Conservation (phyloP, 2,888 invertebrate species). For the Yponomeuta sedellus region DNA sequence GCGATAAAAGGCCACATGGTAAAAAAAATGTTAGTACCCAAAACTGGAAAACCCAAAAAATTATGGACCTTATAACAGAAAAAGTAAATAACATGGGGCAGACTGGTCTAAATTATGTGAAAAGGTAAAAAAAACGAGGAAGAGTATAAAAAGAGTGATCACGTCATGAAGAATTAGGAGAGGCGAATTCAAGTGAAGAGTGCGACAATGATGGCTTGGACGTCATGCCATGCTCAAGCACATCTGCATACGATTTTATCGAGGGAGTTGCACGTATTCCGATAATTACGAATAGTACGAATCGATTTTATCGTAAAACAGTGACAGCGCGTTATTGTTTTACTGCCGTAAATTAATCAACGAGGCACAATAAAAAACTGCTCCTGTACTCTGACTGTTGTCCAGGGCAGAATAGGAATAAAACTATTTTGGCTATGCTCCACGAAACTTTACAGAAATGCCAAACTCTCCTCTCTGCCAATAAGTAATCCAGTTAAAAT, state of each 20-base stretch:
- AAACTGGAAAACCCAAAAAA: slow-evolving; percentile 14
- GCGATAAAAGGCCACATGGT: slow-evolving; percentile 16
- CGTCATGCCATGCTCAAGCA: background rate
- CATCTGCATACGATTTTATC: slow-evolving; percentile 1
- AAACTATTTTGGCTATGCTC: no score
- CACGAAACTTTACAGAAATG: no score
- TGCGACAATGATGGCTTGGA: no score
- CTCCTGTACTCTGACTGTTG: no score
- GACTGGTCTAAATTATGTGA: slow-evolving; percentile 22
- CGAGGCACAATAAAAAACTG: no score
- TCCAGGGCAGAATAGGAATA: no score
- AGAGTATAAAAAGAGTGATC: slow-evolving; percentile 14
- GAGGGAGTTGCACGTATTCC: background rate
- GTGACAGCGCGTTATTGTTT: no score
- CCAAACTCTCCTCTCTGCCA: no score
- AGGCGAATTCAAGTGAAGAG: no score
- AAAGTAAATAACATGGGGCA: slow-evolving; percentile 23
- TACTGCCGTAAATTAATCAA: no score
- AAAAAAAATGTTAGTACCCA: slow-evolving; percentile 14
- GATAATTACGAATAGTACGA: background rate
- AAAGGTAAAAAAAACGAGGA: slow-evolving; percentile 22
- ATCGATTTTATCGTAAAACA: no score
- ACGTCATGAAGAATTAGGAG: background rate
- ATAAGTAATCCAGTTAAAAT: no score
- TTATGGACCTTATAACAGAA: slow-evolving; percentile 21